A percentile compares a stretch with the other conserved stretches of the same genome.
Evolutionary conservation across 2,888 invertebrate species (phyloP).

Genomic region (Atrina japonica): DNA sequence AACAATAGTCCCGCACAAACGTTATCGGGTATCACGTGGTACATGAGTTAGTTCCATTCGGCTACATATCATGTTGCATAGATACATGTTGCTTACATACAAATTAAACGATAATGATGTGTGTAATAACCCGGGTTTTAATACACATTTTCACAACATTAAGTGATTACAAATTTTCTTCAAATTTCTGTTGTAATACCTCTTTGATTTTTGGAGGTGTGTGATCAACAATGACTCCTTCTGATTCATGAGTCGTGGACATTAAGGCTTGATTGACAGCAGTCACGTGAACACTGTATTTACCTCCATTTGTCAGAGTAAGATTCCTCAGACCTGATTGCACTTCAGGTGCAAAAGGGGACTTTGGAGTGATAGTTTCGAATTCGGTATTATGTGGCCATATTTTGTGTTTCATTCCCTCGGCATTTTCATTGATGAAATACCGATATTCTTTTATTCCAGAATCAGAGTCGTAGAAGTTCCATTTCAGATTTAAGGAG

Average conservation of each 20-base stretch:
- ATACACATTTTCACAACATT: too few species aligned
- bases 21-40: too few species aligned
- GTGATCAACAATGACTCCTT: slow-evolving; percentile 62
- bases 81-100: too few species aligned
- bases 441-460: slow-evolving; percentile 58
- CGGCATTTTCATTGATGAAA: slow-evolving; percentile 48
- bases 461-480: slow-evolving; percentile 60
- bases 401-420: slow-evolving; percentile 52
- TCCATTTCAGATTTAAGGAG: slow-evolving; percentile 49
- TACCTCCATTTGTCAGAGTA: slow-evolving; percentile 51
- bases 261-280: slow-evolving; percentile 60
- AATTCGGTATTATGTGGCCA: slow-evolving; percentile 46
- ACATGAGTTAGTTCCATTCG: too few species aligned
- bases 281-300: slow-evolving; percentile 59
- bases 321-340: slow-evolving; percentile 33
- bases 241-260: slow-evolving; percentile 57
- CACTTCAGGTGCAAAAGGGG: slow-evolving; percentile 11
- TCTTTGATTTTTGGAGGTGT: slow-evolving; percentile 57
- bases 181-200: too few species aligned
- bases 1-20: too few species aligned
- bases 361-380: slow-evolving; percentile 29
- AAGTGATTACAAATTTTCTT: too few species aligned
- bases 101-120: too few species aligned
- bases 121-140: too few species aligned
- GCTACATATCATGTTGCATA: too few species aligned